These are phyloP conservation scores for Torymus aiolomorphi DNA, from an alignment of 2,888 invertebrate genomes.

Conservation along the genomic window DNA sequence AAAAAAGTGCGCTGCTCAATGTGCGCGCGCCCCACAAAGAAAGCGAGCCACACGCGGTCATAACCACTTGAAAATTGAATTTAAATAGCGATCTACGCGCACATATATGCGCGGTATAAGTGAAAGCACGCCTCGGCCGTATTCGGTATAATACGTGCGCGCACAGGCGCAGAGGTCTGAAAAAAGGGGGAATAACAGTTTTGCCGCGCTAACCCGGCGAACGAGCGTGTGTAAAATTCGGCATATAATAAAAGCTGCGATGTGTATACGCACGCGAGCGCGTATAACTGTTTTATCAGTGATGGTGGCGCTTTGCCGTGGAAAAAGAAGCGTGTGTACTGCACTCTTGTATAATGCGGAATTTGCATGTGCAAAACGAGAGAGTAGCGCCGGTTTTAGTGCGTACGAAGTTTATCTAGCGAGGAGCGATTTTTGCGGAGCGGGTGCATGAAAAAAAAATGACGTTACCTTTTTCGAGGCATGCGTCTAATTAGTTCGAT, in stretches of 20 bases:
- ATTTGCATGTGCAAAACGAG: slow-evolving; percentile 5
- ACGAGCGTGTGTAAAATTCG: slow-evolving; percentile 1
- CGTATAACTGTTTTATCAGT: slow-evolving; percentile 14
- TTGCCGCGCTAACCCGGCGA: background rate
- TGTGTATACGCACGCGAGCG: background rate
- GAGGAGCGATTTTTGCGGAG: too few relatives aligned
- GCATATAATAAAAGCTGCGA: background rate
- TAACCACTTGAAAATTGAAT: slow-evolving; percentile 43
- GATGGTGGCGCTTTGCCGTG: background rate
- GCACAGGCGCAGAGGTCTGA: background rate
- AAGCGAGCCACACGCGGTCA: slow-evolving; percentile 15
- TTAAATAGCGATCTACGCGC: slow-evolving; percentile 4
- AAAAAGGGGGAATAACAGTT: slow-evolving; percentile 1
- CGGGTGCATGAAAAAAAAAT: too few relatives aligned
- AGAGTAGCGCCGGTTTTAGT: background rate
- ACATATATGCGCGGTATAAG: background rate
- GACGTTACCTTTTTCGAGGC: background rate
- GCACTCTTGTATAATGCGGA: slow-evolving; percentile 3
- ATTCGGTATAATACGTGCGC: too few relatives aligned
- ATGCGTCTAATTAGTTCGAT: slow-evolving; percentile 3
- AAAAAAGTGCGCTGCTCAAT: too few relatives aligned
- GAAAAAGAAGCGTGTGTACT: background rate
- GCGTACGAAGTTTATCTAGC: too few relatives aligned
- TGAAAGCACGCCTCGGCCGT: slow-evolving; percentile 30
- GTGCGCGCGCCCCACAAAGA: slow-evolving; percentile 4